Conservation (phyloP, 2,797 vertebrate genomes). For the Tokudaia tokunoshimensis region DNA sequence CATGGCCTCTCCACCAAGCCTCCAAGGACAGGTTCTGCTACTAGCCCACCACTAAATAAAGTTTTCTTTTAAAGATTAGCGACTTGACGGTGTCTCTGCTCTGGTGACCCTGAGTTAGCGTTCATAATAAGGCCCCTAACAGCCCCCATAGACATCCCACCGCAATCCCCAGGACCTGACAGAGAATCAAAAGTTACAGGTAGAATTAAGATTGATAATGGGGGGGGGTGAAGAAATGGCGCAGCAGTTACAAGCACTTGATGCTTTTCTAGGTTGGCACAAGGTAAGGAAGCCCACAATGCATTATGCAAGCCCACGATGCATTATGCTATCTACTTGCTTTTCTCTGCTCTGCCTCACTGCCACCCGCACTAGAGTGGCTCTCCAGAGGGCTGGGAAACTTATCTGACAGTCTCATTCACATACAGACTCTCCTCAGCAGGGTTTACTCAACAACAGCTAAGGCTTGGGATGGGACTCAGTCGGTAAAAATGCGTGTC, state of each 20-base stretch:
- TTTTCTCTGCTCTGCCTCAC: background rate
- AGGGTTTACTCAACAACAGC: background rate
- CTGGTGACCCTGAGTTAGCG: background rate
- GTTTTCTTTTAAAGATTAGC: constrained; percentile 10
- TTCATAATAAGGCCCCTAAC: background rate
- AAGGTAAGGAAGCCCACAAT: background rate
- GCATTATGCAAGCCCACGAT: background rate
- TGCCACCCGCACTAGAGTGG: too few species aligned
- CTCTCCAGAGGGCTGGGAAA: background rate
- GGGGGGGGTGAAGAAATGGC: too few species aligned
- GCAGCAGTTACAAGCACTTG: background rate
- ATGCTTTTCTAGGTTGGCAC: background rate
- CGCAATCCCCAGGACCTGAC: background rate
- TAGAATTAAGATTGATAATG: background rate
- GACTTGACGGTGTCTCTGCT: background rate
- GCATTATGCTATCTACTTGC: background rate
- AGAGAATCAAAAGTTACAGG: background rate
- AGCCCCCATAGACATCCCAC: background rate
- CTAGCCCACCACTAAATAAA: background rate
- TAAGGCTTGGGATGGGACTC: background rate
- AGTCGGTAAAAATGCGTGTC: background rate
- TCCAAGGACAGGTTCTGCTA: background rate
- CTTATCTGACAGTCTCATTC: background rate
- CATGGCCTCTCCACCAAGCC: background rate
- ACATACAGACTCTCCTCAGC: background rate